Conservation (phyloP, 1,140 invertebrate genomes). For the Monochamus saltuarius region DNA sequence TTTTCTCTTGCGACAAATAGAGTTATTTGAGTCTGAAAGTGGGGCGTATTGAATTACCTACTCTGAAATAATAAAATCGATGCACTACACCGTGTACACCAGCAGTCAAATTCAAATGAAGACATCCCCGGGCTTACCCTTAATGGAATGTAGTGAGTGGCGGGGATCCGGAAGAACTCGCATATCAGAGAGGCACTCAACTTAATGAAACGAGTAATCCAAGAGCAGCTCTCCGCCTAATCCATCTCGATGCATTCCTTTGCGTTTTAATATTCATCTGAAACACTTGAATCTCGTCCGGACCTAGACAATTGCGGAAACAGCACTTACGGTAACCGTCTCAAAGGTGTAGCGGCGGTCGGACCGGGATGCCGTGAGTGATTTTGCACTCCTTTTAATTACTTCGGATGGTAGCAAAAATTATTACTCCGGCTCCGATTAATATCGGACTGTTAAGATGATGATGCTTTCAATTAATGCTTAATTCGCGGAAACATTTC, state of each 20-base stretch:
- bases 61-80: too few species aligned
- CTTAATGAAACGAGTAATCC: slow-evolving; percentile 53
- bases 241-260: slow-evolving; percentile 51
- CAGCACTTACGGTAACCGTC: slow-evolving; percentile 47
- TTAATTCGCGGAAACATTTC: too few species aligned
- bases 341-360: slow-evolving; percentile 22
- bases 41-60: too few species aligned
- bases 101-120: slow-evolving; percentile 40
- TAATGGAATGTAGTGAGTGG: slow-evolving; percentile 35
- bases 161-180: slow-evolving; percentile 43
- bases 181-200: slow-evolving; percentile 51
- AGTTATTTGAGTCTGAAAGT: too few species aligned
- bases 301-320: slow-evolving; percentile 47
- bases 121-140: slow-evolving; percentile 43
- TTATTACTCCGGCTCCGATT: too few species aligned
- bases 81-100: background rate
- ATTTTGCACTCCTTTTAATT: too few species aligned
- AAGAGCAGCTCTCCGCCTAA: slow-evolving; percentile 49
- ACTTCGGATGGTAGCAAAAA: too few species aligned
- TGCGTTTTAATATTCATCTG: slow-evolving; percentile 51
- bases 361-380: too few species aligned
- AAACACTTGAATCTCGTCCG: slow-evolving; percentile 40
- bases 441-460: too few species aligned
- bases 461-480: too few species aligned
- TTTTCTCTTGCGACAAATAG: too few species aligned